Base-by-base conservation (phyloP, 2,888 invertebrate genomes). In the Julus scandinavius region DNA sequence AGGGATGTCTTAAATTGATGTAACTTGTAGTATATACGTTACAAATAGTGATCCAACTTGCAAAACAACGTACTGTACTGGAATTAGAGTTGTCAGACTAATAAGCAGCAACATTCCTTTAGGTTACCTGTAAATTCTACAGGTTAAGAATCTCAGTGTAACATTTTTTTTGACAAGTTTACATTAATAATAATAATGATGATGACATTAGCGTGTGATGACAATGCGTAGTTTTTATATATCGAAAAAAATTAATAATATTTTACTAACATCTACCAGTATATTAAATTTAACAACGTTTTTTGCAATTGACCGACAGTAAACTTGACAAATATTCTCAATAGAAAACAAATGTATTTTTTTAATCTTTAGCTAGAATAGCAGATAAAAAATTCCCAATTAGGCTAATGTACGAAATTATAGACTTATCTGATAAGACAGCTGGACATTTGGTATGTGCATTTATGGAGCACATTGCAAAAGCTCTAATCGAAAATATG, bases 401-500 rank as follows among this genome's bases (percentile, higher is more conserved):
- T 58, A 58, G 58, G 58, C 58, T 58, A 72, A 72, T 72, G 29
- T 20, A 29, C 1, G 20, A 72, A 72, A 72, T 72, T 72, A 29
- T 9, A 5, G 5, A 72, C 72, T 72, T 72, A 72, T 3, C 72
- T 72, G 72, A 72, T 72, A 72, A 72, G 72, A 17, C 9, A 72
- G 29, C 29, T 29, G 29, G 9, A 17, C 5, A 72, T 29, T 72
- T 72, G 17, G 17, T 72, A 29, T 72, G 20, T 17, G 72, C 72
- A 72, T 72, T 72, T 17, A 7, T 72, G 72, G 72, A 72, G 72
- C 72, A 72, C 72, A 17, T 17, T 72, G 72, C n/a, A 29, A 4
- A 29, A 20, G 72, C 72, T 72, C 29, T 72, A 72, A 72, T 72
- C 72, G 72, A 72, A 72, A 72, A 72, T 72, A 72, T 72, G 72